A percentile compares a stretch with the other conserved stretches of the same genome.
Conservation (phyloP, 2,888 invertebrate genomes). For the Xestia rhomboidea region DNA sequence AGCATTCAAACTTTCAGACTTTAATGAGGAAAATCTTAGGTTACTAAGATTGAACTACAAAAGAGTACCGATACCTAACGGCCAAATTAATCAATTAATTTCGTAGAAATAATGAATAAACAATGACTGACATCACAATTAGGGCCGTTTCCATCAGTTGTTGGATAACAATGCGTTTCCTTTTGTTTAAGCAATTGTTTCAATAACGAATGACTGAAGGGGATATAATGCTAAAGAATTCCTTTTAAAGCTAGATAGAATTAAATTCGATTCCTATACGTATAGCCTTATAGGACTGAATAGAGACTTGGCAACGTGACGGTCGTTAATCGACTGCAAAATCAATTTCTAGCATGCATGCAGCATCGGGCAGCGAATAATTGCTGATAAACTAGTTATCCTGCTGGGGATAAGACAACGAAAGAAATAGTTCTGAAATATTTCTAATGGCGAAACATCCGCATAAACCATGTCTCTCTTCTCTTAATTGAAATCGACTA, state of each 20-base stretch:
- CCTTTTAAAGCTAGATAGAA: neutral
- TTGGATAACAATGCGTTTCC: slow-evolving; percentile 51
- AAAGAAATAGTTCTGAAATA: neutral
- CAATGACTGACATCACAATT: slow-evolving; percentile 55
- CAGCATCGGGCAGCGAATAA: neutral
- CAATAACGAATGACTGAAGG: slow-evolving; percentile 15
- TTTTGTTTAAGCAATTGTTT: slow-evolving; percentile 49
- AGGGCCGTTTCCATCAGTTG: slow-evolving; percentile 36
- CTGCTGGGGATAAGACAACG: neutral
- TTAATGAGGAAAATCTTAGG: neutral
- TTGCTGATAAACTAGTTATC: neutral
- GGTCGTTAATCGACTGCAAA: neutral
- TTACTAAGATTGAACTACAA: neutral
- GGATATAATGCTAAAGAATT: slow-evolving; percentile 28
- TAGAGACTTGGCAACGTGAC: neutral
- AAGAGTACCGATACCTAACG: slow-evolving; percentile 2
- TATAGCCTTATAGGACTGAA: neutral
- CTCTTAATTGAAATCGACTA: neutral
- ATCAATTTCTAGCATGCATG: neutral
- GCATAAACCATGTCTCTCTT: neutral
- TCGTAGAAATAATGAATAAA: slow-evolving; percentile 57
- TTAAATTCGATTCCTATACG: neutral
- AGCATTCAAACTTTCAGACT: neutral
- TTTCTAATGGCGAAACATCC: neutral
- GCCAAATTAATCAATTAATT: slow-evolving; percentile 54